phyloP scores from a whole-genome alignment of 2,888 invertebrate genomes.

The Dastarcus helophoroides region DNA sequence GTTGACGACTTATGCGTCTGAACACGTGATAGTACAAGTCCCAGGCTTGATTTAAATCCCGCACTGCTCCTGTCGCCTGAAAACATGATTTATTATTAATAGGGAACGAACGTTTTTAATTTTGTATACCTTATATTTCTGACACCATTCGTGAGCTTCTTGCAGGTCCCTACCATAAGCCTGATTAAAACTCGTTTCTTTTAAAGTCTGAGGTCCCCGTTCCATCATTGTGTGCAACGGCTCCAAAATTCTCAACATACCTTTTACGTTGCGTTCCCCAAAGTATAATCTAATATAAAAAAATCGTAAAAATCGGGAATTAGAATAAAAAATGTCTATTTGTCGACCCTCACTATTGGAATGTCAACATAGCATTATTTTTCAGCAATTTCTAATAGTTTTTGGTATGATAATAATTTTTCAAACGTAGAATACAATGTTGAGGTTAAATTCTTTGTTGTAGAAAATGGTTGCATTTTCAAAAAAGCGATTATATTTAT shows the following conservation, averaged over 20 bases:
- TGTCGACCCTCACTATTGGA: too few species aligned
- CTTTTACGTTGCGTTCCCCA: conserved; percentile 89
- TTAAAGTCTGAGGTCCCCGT: conserved; percentile 86
- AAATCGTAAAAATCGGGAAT: too few species aligned
- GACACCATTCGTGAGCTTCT: conserved; percentile 94
- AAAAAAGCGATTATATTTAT: too few species aligned
- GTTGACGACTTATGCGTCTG: conserved; percentile 86
- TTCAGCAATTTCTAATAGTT: too few species aligned
- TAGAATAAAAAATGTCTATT: too few species aligned
- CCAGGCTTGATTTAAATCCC: conserved; percentile 97
- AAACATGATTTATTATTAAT: conserved; percentile 23
- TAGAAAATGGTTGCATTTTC: too few species aligned
- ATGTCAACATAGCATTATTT: too few species aligned
- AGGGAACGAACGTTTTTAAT: too few species aligned
- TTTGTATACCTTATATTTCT: conserved; percentile 74
- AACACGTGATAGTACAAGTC: conserved; percentile 99
- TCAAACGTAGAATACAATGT: too few species aligned
- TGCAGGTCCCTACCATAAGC: conserved; percentile 90
- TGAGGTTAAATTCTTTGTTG: too few species aligned
- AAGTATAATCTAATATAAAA: conserved; percentile 60
- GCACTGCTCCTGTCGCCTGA: conserved; percentile 67
- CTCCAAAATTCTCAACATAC: conserved; percentile 92
- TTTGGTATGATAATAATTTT: too few species aligned
- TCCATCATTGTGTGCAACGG: conserved; percentile 92
- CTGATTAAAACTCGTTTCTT: conserved; percentile 94